A percentile compares a stretch with the other conserved stretches of the same genome.
Conservation (phyloP, 2,888 invertebrate species). For the Sturmia bella region DNA sequence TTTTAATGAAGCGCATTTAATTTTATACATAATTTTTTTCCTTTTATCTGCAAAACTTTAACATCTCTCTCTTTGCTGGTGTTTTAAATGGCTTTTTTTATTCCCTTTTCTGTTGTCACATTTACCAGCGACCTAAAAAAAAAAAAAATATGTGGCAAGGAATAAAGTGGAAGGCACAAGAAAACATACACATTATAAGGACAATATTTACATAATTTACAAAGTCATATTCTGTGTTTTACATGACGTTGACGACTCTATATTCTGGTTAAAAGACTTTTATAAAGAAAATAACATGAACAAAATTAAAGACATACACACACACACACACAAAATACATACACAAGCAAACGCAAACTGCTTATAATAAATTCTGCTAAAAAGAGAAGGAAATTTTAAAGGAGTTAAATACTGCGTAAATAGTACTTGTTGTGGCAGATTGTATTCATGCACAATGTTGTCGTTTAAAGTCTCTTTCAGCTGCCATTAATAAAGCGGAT, state of each 20-base stretch:
- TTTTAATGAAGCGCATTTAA: constrained; percentile 68
- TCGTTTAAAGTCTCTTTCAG: constrained; percentile 55
- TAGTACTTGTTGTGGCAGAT: constrained; percentile 43
- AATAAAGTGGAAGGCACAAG: constrained; percentile 8
- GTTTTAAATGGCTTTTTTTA: constrained; percentile 35
- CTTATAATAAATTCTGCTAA: constrained; percentile 31
- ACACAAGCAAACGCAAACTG: no score
- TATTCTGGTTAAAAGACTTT: constrained; percentile 32
- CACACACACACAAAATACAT: no score
- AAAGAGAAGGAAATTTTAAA: constrained; percentile 41
- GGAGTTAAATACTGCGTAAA: constrained; percentile 55
- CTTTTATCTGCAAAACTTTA: constrained; percentile 1
- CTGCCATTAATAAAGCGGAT: constrained; percentile 20
- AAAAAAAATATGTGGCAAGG: neutral
- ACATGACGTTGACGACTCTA: constrained; percentile 54
- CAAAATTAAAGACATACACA: constrained; percentile 4
- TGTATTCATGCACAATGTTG: constrained; percentile 34
- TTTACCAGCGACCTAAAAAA: constrained; percentile 48
- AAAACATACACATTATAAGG: constrained; percentile 64
- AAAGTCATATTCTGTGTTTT: constrained; percentile 66
- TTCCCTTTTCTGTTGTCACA: constrained; percentile 30
- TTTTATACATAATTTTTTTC: constrained; percentile 34
- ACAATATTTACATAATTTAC: constrained; percentile 65
- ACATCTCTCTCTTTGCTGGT: neutral
- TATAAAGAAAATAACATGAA: constrained; percentile 14